Base-by-base conservation (phyloP, 2,888 invertebrate genomes). In the Diaphora mendica region DNA sequence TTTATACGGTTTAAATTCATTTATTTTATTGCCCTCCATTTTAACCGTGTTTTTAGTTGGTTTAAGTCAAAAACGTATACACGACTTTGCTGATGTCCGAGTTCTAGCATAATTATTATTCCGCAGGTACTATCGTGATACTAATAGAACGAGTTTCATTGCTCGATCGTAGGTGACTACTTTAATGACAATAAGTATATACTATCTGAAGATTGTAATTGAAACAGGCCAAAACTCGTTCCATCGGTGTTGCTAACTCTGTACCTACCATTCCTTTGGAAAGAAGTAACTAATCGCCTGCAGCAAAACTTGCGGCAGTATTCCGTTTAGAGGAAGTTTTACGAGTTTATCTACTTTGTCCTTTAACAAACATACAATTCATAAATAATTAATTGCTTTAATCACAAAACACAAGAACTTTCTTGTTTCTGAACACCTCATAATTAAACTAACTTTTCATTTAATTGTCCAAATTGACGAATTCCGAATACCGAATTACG, bases 381-480 rank as follows among this genome's bases (percentile, higher is more conserved):
- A 9, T 62, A 62, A 62, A 17, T 62, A 30, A 30, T 17, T 30
- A 26, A 62, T 30, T 62, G 17, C 17, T 5, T 17, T 30, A 26
- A 62, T 26, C 26, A 30, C 8, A 62, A 17, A 48, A 20, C 15
- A 67, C 13, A 67, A 33, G 23, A 64, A 35, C 64, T 42, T 67
- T 13, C 23, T 26, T 66, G 9, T 62, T 44, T 76, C 69, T 44
- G 72, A 73, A 78, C 44, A 35, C 67, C 48, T 64, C 39, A 39
- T 65, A 68, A 64, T 30, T 4, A n/a, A 78, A 73, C 48, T 66
- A 70, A 75, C 68, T 74, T 55, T 64, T 33, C 67, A 68, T 62
- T 20, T 75, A 79, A 82, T 78, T 77, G 75, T 55, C 67, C 26
- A 65, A 77, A 82, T 71, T 68, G 65, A 70, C 26, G 71, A 72